Percentiles rank a stretch among this genome's conserved stretches.
Evolutionary conservation across 2,888 invertebrate genomes (phyloP).

Genomic region (Xestia c-nigrum): DNA sequence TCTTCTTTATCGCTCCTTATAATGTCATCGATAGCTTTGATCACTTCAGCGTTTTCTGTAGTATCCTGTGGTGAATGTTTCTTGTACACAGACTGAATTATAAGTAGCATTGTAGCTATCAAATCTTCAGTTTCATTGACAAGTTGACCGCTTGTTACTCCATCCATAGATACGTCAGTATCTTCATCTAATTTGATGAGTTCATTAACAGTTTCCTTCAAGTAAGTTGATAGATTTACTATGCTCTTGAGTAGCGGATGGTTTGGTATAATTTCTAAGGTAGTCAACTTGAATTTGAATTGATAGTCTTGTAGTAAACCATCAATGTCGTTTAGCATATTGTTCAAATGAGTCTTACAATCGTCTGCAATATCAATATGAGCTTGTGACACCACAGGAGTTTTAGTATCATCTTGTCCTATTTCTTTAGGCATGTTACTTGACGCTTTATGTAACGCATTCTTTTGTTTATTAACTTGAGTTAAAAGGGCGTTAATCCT

Average conservation of each 20-base stretch:
- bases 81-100: slow-evolving; percentile 83
- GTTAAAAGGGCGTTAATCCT: slow-evolving; percentile 78
- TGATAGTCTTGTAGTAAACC: slow-evolving; percentile 78
- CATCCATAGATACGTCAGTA: slow-evolving; percentile 75
- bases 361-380: slow-evolving; percentile 81
- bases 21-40: slow-evolving; percentile 82
- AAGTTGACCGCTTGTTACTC: slow-evolving; percentile 65
- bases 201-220: slow-evolving; percentile 72
- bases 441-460: slow-evolving; percentile 78
- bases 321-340: slow-evolving; percentile 74
- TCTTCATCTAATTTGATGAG: slow-evolving; percentile 74
- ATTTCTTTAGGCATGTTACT: slow-evolving; percentile 78
- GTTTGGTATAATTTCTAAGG: slow-evolving; percentile 68
- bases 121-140: slow-evolving; percentile 81
- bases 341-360: slow-evolving; percentile 76
- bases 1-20: slow-evolving; percentile 82
- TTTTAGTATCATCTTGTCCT: slow-evolving; percentile 65
- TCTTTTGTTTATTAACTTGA: slow-evolving; percentile 82
- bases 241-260: slow-evolving; percentile 82
- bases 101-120: slow-evolving; percentile 80
- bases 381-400: slow-evolving; percentile 77
- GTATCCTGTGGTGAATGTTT: slow-evolving; percentile 80
- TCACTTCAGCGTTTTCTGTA: slow-evolving; percentile 76
- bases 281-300: slow-evolving; percentile 74
- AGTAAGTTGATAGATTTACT: slow-evolving; percentile 74